Evolutionary conservation across 1,140 invertebrate species (phyloP).

Genomic region (Drosophila asahinai): DNA sequence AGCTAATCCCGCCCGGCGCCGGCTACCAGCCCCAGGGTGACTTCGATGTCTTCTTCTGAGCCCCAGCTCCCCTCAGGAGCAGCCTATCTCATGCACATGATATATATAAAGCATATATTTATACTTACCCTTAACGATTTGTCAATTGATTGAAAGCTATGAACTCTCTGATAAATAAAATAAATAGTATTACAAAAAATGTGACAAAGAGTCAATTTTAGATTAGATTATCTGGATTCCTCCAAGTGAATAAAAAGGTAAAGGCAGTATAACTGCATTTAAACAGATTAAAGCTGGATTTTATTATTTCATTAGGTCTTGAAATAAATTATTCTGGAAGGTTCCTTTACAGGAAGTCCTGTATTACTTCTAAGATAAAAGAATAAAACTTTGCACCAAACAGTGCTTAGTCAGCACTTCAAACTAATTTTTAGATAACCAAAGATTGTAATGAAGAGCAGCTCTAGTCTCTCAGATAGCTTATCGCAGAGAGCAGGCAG

Average conservation of each 20-base stretch:
- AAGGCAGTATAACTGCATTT: too few species aligned
- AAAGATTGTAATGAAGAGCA: not conserved
- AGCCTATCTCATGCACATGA: conserved; percentile 42
- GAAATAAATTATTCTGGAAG: not conserved
- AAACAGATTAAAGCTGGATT: not conserved
- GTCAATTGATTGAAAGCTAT: conserved; percentile 59
- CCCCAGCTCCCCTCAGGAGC: conserved; percentile 7
- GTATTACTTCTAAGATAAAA: not conserved
- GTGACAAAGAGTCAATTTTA: not conserved
- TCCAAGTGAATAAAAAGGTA: too few species aligned
- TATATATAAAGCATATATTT: conserved; percentile 70
- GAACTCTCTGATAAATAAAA: conserved; percentile 60
- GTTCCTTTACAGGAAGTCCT: not conserved
- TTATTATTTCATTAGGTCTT: not conserved
- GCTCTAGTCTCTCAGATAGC: not conserved
- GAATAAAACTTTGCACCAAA: not conserved
- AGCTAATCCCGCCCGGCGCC: conserved; percentile 38
- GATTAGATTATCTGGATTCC: too few species aligned
- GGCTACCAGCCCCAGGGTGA: conserved; percentile 65
- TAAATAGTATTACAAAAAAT: conserved; percentile 45
- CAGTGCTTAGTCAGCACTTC: not conserved
- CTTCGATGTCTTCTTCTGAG: conserved; percentile 84
- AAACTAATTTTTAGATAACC: not conserved
- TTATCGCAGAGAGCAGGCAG: conserved; percentile 8
- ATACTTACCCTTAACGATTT: conserved; percentile 72